Conservation (phyloP, 92 coral and sea anemone species). For the Porites lobata region DNA sequence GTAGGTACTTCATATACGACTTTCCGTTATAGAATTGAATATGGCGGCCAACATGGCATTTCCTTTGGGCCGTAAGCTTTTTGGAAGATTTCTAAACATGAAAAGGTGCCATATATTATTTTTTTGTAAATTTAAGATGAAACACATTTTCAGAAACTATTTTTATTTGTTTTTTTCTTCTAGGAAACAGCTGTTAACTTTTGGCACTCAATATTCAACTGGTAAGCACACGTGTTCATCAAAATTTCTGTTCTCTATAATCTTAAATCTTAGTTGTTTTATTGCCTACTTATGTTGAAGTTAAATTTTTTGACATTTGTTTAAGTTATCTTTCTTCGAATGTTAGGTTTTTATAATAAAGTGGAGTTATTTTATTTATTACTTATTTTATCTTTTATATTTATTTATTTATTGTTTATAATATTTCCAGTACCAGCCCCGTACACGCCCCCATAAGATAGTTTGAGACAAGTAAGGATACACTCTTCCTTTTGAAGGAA, state of each 20-base stretch:
- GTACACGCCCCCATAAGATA: too few relatives aligned
- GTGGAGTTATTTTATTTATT: too few relatives aligned
- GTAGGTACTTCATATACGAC: not conserved
- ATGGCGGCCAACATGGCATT: constrained; percentile 84
- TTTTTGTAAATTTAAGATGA: not conserved
- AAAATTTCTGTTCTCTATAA: not conserved
- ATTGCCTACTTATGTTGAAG: too few relatives aligned
- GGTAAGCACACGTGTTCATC: constrained; percentile 24
- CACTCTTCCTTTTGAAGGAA: too few relatives aligned
- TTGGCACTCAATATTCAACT: constrained; percentile 51
- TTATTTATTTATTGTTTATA: too few relatives aligned
- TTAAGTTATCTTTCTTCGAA: too few relatives aligned
- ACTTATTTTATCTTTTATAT: too few relatives aligned
- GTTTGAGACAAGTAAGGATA: too few relatives aligned
- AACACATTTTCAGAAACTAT: not conserved
- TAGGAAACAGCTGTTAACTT: constrained; percentile 43
- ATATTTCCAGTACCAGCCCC: too few relatives aligned
- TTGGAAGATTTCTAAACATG: constrained; percentile 35
- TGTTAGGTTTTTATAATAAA: too few relatives aligned
- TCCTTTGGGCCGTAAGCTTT: constrained; percentile 57
- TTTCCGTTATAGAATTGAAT: constrained; percentile 30
- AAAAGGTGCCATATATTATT: constrained; percentile 11
- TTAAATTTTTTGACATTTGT: too few relatives aligned
- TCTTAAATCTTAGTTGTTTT: not conserved
- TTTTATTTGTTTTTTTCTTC: not conserved